Conservation (phyloP, 2,888 invertebrate species). For the Eurois occulta region DNA sequence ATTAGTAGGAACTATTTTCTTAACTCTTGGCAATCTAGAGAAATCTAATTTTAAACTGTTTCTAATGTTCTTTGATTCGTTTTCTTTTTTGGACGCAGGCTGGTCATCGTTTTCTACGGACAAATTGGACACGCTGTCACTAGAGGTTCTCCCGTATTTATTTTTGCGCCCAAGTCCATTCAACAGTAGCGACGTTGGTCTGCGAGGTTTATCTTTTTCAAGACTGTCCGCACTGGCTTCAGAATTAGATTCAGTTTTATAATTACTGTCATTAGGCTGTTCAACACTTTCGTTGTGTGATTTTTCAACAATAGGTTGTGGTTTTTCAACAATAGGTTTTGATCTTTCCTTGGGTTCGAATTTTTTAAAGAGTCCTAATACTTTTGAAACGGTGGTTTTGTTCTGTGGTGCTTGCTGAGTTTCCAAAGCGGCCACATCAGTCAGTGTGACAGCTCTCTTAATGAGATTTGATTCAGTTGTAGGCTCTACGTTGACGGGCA, state of each 20-base stretch:
- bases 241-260: slow-evolving; percentile 68
- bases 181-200: slow-evolving; percentile 89
- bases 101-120: slow-evolving; percentile 76
- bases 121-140: slow-evolving; percentile 80
- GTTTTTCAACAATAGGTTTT: slow-evolving; percentile 79
- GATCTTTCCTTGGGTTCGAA: slow-evolving; percentile 91
- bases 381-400: slow-evolving; percentile 93
- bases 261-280: slow-evolving; percentile 64
- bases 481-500: slow-evolving; percentile 89
- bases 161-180: slow-evolving; percentile 90
- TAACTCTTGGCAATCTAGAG: slow-evolving; percentile 90
- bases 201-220: slow-evolving; percentile 86
- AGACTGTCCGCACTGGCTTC: slow-evolving; percentile 71
- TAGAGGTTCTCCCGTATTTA: slow-evolving; percentile 86
- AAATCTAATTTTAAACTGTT: slow-evolving; percentile 92
- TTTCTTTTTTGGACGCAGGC: slow-evolving; percentile 78
- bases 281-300: slow-evolving; percentile 72
- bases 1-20: slow-evolving; percentile 90
- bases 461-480: slow-evolving; percentile 92
- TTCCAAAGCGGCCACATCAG: slow-evolving; percentile 91
- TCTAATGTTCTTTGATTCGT: slow-evolving; percentile 80
- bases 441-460: slow-evolving; percentile 93
- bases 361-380: slow-evolving; percentile 94
- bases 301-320: slow-evolving; percentile 79
- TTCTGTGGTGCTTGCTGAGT: slow-evolving; percentile 84